A percentile compares a stretch with the other conserved stretches of the same genome.
These are phyloP conservation scores for Falco cherrug DNA, from an alignment of 2,797 vertebrate genomes.

Conservation along the genomic window DNA sequence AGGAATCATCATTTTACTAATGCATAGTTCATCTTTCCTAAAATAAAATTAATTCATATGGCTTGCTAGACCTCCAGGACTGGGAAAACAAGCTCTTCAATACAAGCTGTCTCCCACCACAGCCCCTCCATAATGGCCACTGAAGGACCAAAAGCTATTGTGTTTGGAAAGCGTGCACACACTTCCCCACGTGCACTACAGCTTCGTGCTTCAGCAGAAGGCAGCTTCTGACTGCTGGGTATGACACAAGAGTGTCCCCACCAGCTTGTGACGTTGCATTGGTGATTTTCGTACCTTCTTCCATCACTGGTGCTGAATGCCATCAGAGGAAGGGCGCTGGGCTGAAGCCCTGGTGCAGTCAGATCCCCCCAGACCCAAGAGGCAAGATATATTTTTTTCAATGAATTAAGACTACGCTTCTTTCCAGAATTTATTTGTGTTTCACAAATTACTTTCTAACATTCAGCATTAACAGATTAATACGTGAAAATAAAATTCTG, in stretches of 20 bases:
- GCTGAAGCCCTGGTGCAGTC: not conserved
- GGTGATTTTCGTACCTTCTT: not conserved
- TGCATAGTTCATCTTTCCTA: not conserved
- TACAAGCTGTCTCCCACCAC: not conserved
- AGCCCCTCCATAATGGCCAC: too few relatives aligned
- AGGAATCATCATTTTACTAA: not conserved
- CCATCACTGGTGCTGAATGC: too few relatives aligned
- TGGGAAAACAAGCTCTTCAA: not conserved
- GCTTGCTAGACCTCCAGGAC: not conserved
- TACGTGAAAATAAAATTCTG: not conserved
- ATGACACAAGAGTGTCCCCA: not conserved
- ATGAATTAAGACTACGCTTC: not conserved
- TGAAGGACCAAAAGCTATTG: not conserved
- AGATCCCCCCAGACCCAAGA: not conserved
- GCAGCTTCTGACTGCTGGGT: not conserved
- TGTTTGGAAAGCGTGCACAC: accelerated
- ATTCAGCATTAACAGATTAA: not conserved
- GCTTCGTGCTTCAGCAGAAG: not conserved
- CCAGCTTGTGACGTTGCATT: not conserved
- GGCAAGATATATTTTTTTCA: not conserved
- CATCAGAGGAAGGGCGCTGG: accelerated
- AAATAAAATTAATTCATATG: not conserved
- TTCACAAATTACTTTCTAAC: not conserved
- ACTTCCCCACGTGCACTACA: accelerated
- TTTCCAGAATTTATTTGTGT: not conserved